These are phyloP conservation scores for Drosophila willistoni DNA, from an alignment of 1,140 invertebrate genomes.

Conservation along the genomic window DNA sequence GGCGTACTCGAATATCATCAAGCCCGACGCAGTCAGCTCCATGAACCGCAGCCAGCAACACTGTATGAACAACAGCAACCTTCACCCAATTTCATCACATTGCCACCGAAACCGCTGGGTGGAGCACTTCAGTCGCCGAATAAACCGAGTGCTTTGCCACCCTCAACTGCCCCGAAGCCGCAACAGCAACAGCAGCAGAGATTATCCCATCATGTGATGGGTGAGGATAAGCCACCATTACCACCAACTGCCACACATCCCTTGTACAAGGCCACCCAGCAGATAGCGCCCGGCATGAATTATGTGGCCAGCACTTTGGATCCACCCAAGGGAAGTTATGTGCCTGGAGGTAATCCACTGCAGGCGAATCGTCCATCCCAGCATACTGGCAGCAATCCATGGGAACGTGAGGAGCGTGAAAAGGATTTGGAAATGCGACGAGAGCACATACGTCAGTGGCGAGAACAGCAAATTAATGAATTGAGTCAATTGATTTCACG, in stretches of 20 bases:
- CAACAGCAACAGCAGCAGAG: constrained; percentile 80
- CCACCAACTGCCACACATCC: constrained; percentile 90
- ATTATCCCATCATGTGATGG: constrained; percentile 53
- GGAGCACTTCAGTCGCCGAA: constrained; percentile 66
- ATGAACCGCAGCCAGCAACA: constrained; percentile 54
- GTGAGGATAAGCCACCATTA: constrained; percentile 87
- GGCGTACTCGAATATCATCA: constrained; percentile 67
- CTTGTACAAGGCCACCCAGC: constrained; percentile 87
- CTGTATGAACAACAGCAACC: constrained; percentile 70
- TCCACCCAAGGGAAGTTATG: constrained; percentile 89
- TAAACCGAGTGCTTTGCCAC: constrained; percentile 63
- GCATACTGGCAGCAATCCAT: constrained; percentile 87
- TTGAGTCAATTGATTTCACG: constrained; percentile 88
- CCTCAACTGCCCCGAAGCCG: constrained; percentile 81
- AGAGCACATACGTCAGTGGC: constrained; percentile 85
- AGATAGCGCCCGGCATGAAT: constrained; percentile 73
- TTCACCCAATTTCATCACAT: constrained; percentile 71
- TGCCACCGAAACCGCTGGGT: constrained; percentile 72
- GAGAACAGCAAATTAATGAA: constrained; percentile 93
- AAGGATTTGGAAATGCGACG: constrained; percentile 85
- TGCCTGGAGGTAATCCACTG: constrained; percentile 83
- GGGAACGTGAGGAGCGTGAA: constrained; percentile 95
- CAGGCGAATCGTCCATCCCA: constrained; percentile 30
- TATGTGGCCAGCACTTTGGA: constrained; percentile 87
- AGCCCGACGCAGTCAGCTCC: constrained; percentile 66